These are phyloP conservation scores for Dolichomitus sp. DNA, from an alignment of 2,888 invertebrate species.

Conservation along the genomic window DNA sequence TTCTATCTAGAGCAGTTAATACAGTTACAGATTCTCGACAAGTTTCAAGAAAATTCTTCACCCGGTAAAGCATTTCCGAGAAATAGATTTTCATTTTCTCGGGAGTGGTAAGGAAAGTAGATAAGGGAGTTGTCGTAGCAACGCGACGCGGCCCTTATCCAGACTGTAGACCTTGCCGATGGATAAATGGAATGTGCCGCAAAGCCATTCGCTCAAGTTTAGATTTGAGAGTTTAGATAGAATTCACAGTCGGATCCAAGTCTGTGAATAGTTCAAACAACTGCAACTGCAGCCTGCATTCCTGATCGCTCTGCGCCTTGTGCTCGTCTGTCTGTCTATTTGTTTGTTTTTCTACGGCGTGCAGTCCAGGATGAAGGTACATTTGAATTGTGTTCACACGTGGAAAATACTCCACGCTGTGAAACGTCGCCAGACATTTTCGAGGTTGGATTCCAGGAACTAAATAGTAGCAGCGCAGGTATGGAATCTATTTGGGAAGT, in stretches of 20 bases:
- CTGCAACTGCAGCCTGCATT: background rate
- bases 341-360: background rate
- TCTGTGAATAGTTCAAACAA: background rate
- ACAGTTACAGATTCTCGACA: slow-evolving; percentile 33
- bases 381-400: slow-evolving; percentile 4
- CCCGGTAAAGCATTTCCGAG: background rate
- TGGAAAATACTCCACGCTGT: background rate
- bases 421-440: slow-evolving; percentile 2
- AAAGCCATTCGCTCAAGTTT: slow-evolving; percentile 23
- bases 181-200: slow-evolving; percentile 18
- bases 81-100: slow-evolving; percentile 38
- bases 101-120: background rate
- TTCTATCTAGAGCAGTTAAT: slow-evolving; percentile 9
- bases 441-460: background rate
- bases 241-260: background rate
- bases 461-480: background rate
- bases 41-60: background rate
- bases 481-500: background rate
- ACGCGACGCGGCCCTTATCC: background rate
- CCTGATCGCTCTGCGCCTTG: background rate
- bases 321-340: background rate
- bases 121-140: slow-evolving; percentile 9
- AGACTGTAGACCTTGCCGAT: background rate
- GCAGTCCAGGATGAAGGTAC: background rate
- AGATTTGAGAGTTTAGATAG: slow-evolving; percentile 35